phyloP scores from a whole-genome alignment of 1,140 invertebrate species.

The Onthophagus taurus region DNA sequence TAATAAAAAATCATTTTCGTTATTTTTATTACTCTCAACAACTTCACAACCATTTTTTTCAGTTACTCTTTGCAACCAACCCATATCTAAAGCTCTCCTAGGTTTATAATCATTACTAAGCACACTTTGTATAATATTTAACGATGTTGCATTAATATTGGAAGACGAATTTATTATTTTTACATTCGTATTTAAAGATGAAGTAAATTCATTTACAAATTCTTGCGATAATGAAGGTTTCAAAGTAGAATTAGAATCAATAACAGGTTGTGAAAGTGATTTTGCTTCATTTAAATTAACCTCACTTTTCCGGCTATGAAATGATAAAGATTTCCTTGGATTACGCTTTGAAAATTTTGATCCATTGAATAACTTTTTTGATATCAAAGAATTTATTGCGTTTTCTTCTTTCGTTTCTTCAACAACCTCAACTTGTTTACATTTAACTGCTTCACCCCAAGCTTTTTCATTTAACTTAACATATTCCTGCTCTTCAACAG shows the following conservation, averaged over 20 bases:
- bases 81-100: conserved; percentile 27
- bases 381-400: conserved; percentile 40
- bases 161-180: conserved; percentile 24
- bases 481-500: conserved; percentile 11
- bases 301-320: conserved; percentile 31
- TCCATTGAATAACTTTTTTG: conserved; percentile 60
- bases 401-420: conserved; percentile 26
- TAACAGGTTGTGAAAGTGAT: conserved; percentile 23
- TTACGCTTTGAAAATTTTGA: conserved; percentile 61
- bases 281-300: conserved; percentile 18
- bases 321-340: conserved; percentile 57
- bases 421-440: conserved; percentile 21
- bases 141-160: conserved; percentile 27
- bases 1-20: conserved; percentile 1
- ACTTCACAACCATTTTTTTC: conserved; percentile 19
- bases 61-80: conserved; percentile 32
- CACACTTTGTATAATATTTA: conserved; percentile 38
- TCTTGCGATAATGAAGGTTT: not conserved
- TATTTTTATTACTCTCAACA: conserved; percentile 13
- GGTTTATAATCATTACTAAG: conserved; percentile 22
- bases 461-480: conserved; percentile 7
- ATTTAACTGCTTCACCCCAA: conserved; percentile 51
- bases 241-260: conserved; percentile 12
- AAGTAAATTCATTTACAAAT: not conserved
- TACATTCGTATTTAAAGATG: conserved; percentile 3